Evolutionary conservation across 2,797 vertebrate genomes (phyloP).

Genomic region (Danio jaintianensis): DNA sequence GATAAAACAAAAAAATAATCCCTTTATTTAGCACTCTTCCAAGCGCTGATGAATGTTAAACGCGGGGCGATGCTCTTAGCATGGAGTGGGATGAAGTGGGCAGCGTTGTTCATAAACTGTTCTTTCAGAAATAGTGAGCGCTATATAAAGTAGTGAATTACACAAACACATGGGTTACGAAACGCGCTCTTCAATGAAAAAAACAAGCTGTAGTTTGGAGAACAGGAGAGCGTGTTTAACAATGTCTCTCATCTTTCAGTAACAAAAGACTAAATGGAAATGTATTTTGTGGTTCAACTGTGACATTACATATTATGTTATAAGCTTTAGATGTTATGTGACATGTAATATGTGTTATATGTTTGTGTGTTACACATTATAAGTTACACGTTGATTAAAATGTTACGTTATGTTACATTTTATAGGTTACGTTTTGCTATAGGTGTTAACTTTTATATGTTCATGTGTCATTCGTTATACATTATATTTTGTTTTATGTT

Average conservation of each 20-base stretch:
- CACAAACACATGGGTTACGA: conserved; percentile 58
- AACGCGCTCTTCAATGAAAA: conserved; percentile 51
- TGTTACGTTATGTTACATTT: too few relatives aligned
- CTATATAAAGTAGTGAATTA: conserved; percentile 56
- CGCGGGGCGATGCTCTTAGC: conserved; percentile 48
- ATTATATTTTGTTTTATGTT: too few relatives aligned
- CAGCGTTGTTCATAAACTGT: conserved; percentile 43
- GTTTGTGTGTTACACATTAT: too few relatives aligned
- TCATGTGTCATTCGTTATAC: too few relatives aligned
- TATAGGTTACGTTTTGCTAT: too few relatives aligned
- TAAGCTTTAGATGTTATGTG: too few relatives aligned
- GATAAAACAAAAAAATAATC: conserved; percentile 38
- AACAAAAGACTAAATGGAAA: conserved; percentile 13
- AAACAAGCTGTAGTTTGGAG: conserved; percentile 53
- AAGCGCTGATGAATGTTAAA: conserved; percentile 41
- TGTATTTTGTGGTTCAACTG: background rate
- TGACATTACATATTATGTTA: too few relatives aligned
- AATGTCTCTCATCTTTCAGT: conserved; percentile 24
- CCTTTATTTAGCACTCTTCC: conserved; percentile 53
- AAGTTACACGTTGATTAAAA: too few relatives aligned
- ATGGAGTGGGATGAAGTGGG: conserved; percentile 60
- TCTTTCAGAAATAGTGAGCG: conserved; percentile 56
- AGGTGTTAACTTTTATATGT: too few relatives aligned
- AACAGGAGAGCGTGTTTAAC: conserved; percentile 25
- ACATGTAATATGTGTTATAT: too few relatives aligned